Base-by-base conservation (phyloP, 2,113 vertebrate species). In the Lutjanus erythropterus region DNA sequence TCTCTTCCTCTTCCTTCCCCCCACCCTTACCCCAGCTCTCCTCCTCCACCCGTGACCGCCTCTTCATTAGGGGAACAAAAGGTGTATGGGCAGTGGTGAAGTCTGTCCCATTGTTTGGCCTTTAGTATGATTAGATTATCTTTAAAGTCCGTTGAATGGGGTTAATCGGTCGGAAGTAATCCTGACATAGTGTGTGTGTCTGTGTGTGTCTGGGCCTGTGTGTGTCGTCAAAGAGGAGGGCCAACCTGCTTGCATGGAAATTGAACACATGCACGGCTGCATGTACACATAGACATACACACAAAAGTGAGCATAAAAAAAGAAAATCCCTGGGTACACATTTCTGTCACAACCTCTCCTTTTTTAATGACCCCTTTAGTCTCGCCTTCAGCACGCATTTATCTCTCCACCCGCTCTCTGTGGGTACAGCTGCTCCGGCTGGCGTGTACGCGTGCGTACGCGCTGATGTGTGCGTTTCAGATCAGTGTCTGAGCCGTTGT, bases 61-160 rank as follows among this genome's bases (percentile, higher is more conserved):
- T 92, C 88, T 85, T 93, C 92, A 93, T 94, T 91, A 92, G 79
- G 52, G 61, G 69, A 75, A 92, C 88, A 92, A 93, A 92, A 89
- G 86, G 86, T 79, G 59, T 47, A 75, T 59, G 79, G 89, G 83
- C 86, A 86, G 86, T 78, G 82, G 85, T 87, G 89, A 85, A 87
- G 88, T 86, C 88, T 77, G 80, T 75, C 58, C 91, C 80, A 93
- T 93, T 94, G 93, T 94, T 86, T 90, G 89, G 91, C 86, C 85
- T 90, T 90, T 90, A 90, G 91, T 94, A 89, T 94, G 93, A 94
- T 95, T 95, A 95, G 93, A 95, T 94, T 94, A 95, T 94, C 94
- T 95, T 86, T 88, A 92, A 86, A 89, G 86, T 88, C 71, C 56
- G 29, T 81, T 94, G 90, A 95, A 95, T 94, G 86, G 90, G 88